Evolutionary conservation across 2,888 invertebrate species (phyloP), one percentile per base, ranked within the genome.

Genomic region (Cybosia mesomella): DNA sequence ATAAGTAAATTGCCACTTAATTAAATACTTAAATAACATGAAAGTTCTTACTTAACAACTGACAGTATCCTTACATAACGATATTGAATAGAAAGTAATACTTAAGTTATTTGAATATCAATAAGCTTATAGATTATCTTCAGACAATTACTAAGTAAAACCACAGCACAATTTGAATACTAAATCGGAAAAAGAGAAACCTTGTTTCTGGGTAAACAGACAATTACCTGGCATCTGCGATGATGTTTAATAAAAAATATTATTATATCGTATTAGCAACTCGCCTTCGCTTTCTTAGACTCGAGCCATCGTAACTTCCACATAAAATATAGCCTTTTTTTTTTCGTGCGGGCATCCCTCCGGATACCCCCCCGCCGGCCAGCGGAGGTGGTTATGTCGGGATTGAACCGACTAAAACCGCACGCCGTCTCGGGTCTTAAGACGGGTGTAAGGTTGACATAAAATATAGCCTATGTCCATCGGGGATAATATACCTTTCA

Each of bases 71-170:
- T 60, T 61, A 67, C 61, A 55, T 63, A 78, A 80, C 13, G 36
- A 63, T 70, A 80, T 69, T 76, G 66, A 22, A 78, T 79, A 75
- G 82, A 82, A 82, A 82, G 81, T 73, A 57, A 71, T 55, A 64
- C 62, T 63, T 74, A 69, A 64, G 68, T n/a, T 36, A 58, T 72
- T 68, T 60, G 28, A 70, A 70, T 61, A 59, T 66, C 43, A 68
- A 18, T 39, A 63, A 70, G 68, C 73, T 75, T 75, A 61, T 39
- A 75, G 69, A 77, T 82, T 80, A 80, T 73, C 67, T 64, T 72
- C 24, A 69, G 74, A 74, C 77, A 81, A 79, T 75, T 59, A 76
- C 71, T 74, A 60, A 72, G 69, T 71, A 60, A 72, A 81, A 83
- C 74, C 83, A 58, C 81, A 77, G 59, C 28, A 55, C 39, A 43